These are phyloP conservation scores for Cyrtorhinus lividipennis DNA, from an alignment of 1,140 invertebrate species.

Conservation along the genomic window DNA sequence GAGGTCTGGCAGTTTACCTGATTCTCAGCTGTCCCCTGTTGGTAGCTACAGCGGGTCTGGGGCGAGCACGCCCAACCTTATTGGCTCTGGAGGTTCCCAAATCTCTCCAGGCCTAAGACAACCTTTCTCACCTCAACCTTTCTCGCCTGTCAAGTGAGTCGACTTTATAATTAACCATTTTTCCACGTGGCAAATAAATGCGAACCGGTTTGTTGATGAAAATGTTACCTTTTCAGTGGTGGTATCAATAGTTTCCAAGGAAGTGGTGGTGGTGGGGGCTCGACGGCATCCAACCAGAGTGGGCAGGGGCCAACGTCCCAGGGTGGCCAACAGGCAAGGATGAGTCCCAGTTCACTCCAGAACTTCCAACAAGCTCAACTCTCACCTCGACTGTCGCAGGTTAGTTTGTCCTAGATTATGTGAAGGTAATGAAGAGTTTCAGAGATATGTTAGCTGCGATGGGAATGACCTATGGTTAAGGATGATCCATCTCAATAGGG, in stretches of 20 bases:
- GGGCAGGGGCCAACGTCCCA: constrained; percentile 22
- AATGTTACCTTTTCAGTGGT: constrained; percentile 15
- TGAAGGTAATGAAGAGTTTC: too few relatives aligned
- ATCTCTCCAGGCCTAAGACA: constrained; percentile 29
- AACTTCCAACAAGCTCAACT: constrained; percentile 28
- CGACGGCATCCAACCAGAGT: constrained; percentile 4
- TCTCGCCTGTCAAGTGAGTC: constrained; percentile 28
- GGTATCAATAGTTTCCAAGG: constrained; percentile 21
- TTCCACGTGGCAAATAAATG: not conserved
- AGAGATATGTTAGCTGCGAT: too few relatives aligned
- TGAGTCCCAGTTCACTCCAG: constrained; percentile 26
- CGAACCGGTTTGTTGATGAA: not conserved
- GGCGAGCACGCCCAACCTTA: constrained; percentile 23
- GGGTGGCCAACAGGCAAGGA: constrained; percentile 24
- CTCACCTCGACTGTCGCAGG: constrained; percentile 28
- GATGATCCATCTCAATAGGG: too few relatives aligned
- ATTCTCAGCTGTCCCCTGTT: constrained; percentile 53
- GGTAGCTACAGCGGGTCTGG: constrained; percentile 34
- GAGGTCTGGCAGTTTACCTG: constrained; percentile 48
- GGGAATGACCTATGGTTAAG: too few relatives aligned
- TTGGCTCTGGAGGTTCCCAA: constrained; percentile 21
- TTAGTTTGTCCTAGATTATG: constrained; percentile 7
- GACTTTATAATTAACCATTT: not conserved
- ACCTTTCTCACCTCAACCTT: constrained; percentile 33
- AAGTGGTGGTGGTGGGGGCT: constrained; percentile 6